A percentile compares a stretch with the other conserved stretches of the same genome.
Evolutionary conservation across 1,140 invertebrate genomes (phyloP).

Genomic region (Trissolcus basalis): DNA sequence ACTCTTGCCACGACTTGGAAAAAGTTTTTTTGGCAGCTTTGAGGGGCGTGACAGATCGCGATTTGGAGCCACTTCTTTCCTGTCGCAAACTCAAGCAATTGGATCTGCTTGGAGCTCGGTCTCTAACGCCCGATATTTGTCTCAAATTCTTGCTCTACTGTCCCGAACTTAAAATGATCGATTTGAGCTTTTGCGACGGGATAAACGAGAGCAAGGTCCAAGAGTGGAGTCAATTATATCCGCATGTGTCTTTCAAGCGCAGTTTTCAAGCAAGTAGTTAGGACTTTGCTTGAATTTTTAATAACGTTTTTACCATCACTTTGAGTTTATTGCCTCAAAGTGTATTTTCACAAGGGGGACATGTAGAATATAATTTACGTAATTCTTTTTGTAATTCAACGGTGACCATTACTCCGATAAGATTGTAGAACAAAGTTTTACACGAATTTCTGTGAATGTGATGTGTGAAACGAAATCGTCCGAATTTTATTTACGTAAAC

Average conservation of each 20-base stretch:
- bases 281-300: conserved; percentile 42
- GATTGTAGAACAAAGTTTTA: no score
- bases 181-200: conserved; percentile 90
- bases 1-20: conserved; percentile 80
- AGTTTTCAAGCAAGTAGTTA: conserved; percentile 67
- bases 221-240: conserved; percentile 79
- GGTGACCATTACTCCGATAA: no score
- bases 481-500: no score
- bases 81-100: conserved; percentile 84
- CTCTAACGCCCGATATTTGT: conserved; percentile 84
- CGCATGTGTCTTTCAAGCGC: conserved; percentile 80
- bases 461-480: no score
- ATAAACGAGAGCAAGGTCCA: conserved; percentile 83
- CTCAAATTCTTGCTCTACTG: conserved; percentile 77
- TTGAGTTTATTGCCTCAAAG: no score
- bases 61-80: conserved; percentile 82
- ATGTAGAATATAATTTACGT: neutral
- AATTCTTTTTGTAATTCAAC: no score
- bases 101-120: conserved; percentile 87
- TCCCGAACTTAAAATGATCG: conserved; percentile 83
- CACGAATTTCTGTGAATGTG: no score
- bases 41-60: conserved; percentile 85
- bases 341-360: no score
- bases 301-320: neutral
- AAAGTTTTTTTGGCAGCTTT: conserved; percentile 87